Percentiles rank a stretch among this genome's conserved stretches.
These are phyloP conservation scores for Tetranychus piercei DNA, from an alignment of 2,888 invertebrate species.

Conservation along the genomic window DNA sequence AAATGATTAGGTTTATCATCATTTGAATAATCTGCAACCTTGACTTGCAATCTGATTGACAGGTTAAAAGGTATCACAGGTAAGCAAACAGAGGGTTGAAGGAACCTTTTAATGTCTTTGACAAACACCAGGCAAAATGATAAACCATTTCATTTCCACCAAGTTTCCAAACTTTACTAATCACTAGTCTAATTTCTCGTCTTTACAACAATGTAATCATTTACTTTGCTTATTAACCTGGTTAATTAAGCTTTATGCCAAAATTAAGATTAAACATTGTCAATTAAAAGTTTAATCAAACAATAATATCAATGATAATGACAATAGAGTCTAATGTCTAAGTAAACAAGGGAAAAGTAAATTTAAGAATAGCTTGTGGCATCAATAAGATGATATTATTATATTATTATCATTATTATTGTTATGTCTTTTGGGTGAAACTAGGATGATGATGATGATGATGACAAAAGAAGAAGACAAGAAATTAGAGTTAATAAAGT, in stretches of 20 bases:
- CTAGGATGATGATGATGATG: neutral
- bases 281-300: neutral
- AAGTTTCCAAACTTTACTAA: no score
- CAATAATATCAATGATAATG: neutral
- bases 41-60: neutral
- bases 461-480: neutral
- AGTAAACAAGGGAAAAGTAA: neutral
- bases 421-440: no score
- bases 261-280: no score
- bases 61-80: neutral
- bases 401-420: no score
- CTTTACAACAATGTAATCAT: no score
- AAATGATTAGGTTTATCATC: neutral
- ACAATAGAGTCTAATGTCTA: neutral
- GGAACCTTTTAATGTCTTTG: neutral
- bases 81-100: neutral
- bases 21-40: neutral
- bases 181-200: no score
- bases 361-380: neutral
- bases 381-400: neutral
- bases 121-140: neutral
- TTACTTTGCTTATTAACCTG: no score
- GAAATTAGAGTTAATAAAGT: neutral
- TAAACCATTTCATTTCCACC: neutral
- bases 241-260: no score